Evolutionary conservation across 2,113 vertebrate genomes (phyloP).

Genomic region (Chiloscyllium plagiosum): DNA sequence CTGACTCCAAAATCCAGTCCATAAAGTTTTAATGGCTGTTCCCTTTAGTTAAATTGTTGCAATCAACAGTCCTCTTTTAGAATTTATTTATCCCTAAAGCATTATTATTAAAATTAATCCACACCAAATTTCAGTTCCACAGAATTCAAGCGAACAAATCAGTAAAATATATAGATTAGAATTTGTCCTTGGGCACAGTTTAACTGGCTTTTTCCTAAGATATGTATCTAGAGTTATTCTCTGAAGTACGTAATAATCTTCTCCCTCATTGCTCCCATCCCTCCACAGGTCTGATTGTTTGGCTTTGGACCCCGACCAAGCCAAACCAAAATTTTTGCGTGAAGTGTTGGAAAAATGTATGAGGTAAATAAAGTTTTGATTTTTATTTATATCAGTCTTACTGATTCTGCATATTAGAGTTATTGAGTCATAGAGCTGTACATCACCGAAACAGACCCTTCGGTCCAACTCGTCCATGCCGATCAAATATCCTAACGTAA

Average conservation of each 20-base stretch:
- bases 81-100: neutral
- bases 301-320: constrained; percentile 78
- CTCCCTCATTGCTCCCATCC: neutral
- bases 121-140: neutral
- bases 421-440: too few relatives aligned
- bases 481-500: too few relatives aligned
- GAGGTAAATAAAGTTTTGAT: constrained; percentile 61
- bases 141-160: neutral
- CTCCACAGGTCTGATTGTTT: constrained; percentile 83
- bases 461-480: too few relatives aligned
- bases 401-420: neutral
- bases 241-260: neutral
- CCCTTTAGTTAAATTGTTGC: neutral
- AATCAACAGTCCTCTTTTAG: neutral
- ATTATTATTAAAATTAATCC: neutral
- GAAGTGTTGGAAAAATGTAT: constrained; percentile 94
- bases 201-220: neutral
- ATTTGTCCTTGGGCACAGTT: neutral
- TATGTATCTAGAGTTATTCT: neutral
- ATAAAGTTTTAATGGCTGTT: neutral
- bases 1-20: neutral
- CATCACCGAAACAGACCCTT: too few relatives aligned
- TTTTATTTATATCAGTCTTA: neutral
- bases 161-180: neutral
- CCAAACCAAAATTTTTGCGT: constrained; percentile 94